Evolutionary conservation across 2,797 vertebrate species (phyloP).

Genomic region (Danio jaintianensis): DNA sequence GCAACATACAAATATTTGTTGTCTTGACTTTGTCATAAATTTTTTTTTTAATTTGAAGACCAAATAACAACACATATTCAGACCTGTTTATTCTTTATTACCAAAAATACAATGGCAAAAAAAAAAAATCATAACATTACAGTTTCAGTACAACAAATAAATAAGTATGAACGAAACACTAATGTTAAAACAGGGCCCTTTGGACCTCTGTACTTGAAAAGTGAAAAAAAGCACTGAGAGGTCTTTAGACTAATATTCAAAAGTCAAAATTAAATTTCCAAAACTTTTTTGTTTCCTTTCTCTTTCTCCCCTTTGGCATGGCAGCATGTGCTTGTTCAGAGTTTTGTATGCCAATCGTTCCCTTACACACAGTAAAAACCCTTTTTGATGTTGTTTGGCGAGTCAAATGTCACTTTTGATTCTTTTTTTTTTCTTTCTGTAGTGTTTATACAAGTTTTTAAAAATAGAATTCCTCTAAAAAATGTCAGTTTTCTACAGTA

Average conservation of each 20-base stretch:
- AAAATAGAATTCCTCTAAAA: slow-evolving; percentile 70
- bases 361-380: slow-evolving; percentile 71
- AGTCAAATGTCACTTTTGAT: slow-evolving; percentile 65
- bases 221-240: slow-evolving; percentile 73
- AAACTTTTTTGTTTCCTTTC: slow-evolving; percentile 60
- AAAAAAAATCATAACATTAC: slow-evolving; percentile 85
- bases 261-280: background rate
- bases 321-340: slow-evolving; percentile 75
- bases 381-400: slow-evolving; percentile 79
- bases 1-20: no score
- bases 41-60: no score
- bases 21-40: no score
- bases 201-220: slow-evolving; percentile 76
- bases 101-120: slow-evolving; percentile 95
- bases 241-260: slow-evolving; percentile 52
- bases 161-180: slow-evolving; percentile 83
- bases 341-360: slow-evolving; percentile 75
- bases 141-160: slow-evolving; percentile 90
- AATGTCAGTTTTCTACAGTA: slow-evolving; percentile 67
- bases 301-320: slow-evolving; percentile 77
- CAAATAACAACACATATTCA: slow-evolving; percentile 29
- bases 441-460: slow-evolving; percentile 83
- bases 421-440: slow-evolving; percentile 70
- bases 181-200: slow-evolving; percentile 82
- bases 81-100: slow-evolving; percentile 85